A percentile compares a stretch with the other conserved stretches of the same genome.
Conservation (phyloP, 2,113 vertebrate genomes). For the Naja naja region DNA sequence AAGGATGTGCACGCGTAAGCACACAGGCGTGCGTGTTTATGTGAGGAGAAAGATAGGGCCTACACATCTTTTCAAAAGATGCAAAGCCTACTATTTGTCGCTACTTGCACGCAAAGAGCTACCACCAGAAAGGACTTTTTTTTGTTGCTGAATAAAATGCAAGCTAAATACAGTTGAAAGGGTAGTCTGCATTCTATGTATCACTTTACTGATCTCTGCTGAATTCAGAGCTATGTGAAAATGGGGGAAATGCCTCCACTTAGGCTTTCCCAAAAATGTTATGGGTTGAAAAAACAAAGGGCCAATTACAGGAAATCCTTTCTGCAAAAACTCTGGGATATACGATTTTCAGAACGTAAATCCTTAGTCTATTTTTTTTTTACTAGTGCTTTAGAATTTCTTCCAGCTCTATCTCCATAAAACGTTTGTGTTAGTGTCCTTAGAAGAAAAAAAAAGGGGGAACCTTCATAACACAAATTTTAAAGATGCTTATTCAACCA, state of each 20-base stretch:
- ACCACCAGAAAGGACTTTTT: conserved; percentile 40
- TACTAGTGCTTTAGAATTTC: neutral
- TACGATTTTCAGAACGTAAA: neutral
- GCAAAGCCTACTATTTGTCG: conserved; percentile 30
- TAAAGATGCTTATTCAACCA: neutral
- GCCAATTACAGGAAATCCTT: neutral
- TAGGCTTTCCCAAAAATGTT: neutral
- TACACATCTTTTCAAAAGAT: neutral
- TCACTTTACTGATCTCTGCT: neutral
- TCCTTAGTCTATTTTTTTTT: neutral
- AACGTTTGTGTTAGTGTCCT: neutral
- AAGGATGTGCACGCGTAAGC: neutral
- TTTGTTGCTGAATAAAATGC: neutral
- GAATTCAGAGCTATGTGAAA: neutral
- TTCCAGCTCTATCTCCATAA: neutral
- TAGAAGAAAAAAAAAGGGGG: neutral
- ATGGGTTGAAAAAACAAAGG: neutral
- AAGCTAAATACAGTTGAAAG: conserved; percentile 8
- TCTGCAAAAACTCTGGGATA: neutral
- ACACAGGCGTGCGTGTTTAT: neutral
- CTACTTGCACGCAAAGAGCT: conserved; percentile 7
- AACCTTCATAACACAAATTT: neutral
- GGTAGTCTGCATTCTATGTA: neutral
- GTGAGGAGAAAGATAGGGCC: neutral
- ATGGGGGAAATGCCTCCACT: neutral